These are phyloP conservation scores for Aphyosemion australe DNA, from an alignment of 2,113 vertebrate genomes.

Conservation along the genomic window DNA sequence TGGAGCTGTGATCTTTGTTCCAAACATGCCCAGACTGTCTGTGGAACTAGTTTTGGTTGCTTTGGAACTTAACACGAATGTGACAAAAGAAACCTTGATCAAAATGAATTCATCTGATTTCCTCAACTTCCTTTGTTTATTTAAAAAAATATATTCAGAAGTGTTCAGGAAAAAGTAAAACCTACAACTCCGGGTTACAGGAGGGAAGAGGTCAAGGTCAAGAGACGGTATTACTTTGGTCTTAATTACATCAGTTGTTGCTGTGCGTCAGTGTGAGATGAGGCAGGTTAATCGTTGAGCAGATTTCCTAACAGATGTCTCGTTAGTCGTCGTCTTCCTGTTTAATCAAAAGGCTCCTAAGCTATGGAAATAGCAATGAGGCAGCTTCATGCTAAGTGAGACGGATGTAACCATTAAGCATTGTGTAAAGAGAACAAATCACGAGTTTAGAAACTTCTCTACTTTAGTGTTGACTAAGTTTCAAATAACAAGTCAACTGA, in stretches of 20 bases:
- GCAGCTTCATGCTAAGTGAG: slow-evolving; percentile 46
- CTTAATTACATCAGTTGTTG: slow-evolving; percentile 69
- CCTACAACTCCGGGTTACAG: slow-evolving; percentile 33
- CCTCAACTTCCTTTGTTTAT: too few species aligned
- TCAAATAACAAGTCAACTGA: too few species aligned
- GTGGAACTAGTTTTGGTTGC: too few species aligned
- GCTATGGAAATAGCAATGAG: slow-evolving; percentile 62
- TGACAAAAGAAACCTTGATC: too few species aligned
- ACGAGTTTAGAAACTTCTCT: too few species aligned
- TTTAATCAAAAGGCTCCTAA: slow-evolving; percentile 81
- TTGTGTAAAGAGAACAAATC: not conserved
- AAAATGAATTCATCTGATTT: too few species aligned
- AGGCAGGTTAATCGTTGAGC: slow-evolving; percentile 71
- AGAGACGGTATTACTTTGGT: slow-evolving; percentile 53
- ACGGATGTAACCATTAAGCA: slow-evolving; percentile 28
- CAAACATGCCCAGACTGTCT: too few species aligned
- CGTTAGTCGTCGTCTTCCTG: slow-evolving; percentile 64
- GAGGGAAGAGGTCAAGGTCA: slow-evolving; percentile 46
- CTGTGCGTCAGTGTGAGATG: slow-evolving; percentile 59
- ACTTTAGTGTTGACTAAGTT: too few species aligned
- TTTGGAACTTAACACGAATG: too few species aligned
- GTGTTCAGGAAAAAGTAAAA: not conserved
- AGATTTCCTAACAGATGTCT: slow-evolving; percentile 79
- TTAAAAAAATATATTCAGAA: too few species aligned
- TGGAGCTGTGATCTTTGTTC: too few species aligned